A percentile compares a stretch with the other conserved stretches of the same genome.
These are phyloP conservation scores for Spodoptera litura DNA, from an alignment of 1,140 invertebrate genomes.

Conservation along the genomic window DNA sequence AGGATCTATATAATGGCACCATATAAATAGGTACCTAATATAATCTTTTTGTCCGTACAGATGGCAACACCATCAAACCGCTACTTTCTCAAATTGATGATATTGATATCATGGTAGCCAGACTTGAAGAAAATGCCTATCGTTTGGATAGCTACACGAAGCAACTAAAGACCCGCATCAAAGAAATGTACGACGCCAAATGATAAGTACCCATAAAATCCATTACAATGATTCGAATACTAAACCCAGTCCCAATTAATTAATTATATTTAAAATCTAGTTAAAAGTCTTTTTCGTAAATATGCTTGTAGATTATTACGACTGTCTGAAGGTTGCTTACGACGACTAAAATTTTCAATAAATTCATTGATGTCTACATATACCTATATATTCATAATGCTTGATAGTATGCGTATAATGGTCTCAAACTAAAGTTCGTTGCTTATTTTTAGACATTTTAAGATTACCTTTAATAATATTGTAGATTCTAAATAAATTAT, in stretches of 20 bases:
- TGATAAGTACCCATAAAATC: neutral
- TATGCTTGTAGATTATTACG: neutral
- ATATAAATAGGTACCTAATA: neutral
- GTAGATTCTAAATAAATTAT: no score
- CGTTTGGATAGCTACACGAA: conserved; percentile 75
- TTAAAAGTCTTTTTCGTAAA: neutral
- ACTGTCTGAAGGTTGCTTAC: neutral
- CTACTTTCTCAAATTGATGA: conserved; percentile 72
- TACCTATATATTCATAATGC: no score
- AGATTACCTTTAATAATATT: no score
- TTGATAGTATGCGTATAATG: no score
- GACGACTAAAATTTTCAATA: no score
- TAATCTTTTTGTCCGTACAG: conserved; percentile 55
- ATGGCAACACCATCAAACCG: conserved; percentile 66
- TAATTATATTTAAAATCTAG: neutral
- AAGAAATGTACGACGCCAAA: conserved; percentile 53
- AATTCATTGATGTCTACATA: no score
- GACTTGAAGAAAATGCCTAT: conserved; percentile 73
- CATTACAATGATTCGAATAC: neutral
- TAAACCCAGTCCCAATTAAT: neutral
- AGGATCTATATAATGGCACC: neutral
- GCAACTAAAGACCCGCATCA: conserved; percentile 69
- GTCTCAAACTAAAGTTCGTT: no score
- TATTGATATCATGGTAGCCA: conserved; percentile 69
- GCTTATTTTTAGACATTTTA: no score